Evolutionary conservation across 2,888 invertebrate genomes (phyloP).

Genomic region (Melinopterus prodromus): DNA sequence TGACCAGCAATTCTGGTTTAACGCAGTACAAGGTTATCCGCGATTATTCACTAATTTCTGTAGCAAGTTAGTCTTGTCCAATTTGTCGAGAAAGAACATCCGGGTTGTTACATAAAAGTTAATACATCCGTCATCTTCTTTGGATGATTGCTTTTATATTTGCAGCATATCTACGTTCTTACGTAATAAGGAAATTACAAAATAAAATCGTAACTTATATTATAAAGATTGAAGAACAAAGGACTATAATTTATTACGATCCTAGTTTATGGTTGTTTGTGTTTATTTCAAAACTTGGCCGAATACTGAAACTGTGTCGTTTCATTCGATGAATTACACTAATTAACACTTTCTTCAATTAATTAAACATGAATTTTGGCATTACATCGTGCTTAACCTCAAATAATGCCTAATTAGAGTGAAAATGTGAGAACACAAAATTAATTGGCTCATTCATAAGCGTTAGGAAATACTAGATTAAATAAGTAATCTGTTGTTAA

Average conservation of each 20-base stretch:
- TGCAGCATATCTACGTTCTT: background rate
- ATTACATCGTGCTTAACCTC: background rate
- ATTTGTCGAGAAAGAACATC: background rate
- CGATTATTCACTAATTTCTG: background rate
- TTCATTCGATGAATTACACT: background rate
- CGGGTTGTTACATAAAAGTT: background rate
- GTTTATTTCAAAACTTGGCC: background rate
- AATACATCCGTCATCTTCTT: background rate
- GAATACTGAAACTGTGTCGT: background rate
- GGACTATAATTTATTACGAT: background rate
- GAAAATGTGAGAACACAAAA: background rate
- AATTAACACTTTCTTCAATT: slow-evolving; percentile 4
- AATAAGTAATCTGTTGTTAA: background rate
- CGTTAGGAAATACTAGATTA: background rate
- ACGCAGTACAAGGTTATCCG: background rate
- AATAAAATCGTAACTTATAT: background rate
- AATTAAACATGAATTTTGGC: slow-evolving; percentile 4
- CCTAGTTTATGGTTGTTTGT: background rate
- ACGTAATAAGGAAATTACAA: background rate
- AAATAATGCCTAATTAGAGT: background rate
- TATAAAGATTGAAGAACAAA: background rate
- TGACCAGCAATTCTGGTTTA: background rate
- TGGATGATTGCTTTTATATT: background rate
- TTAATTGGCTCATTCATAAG: background rate
- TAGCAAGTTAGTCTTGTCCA: background rate